Evolutionary conservation across 64 coral and sea anemone species (phyloP).

Genomic region (Montipora sp.): DNA sequence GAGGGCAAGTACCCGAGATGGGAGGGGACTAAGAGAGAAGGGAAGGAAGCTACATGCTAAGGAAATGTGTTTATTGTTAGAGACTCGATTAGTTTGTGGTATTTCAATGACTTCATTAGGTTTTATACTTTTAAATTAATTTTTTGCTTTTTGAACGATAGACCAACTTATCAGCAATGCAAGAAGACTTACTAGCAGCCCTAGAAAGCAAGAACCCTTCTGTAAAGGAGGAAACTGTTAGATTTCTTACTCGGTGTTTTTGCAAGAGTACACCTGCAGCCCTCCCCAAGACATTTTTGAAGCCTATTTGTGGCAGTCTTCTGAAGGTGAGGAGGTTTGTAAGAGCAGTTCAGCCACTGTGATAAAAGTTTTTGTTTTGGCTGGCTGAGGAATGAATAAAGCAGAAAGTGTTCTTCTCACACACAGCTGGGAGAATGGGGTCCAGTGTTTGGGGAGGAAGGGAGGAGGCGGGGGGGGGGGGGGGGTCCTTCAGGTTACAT

Average conservation of each 20-base stretch:
- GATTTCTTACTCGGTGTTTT: constrained; percentile 87
- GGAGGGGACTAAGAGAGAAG: no score
- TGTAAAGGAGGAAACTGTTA: constrained; percentile 92
- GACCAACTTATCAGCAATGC: constrained; percentile 89
- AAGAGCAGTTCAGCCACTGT: not conserved
- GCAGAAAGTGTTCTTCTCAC: no score
- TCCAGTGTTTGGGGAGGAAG: no score
- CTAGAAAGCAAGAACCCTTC: constrained; percentile 92
- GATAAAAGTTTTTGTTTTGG: not conserved
- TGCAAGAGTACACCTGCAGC: constrained; percentile 82
- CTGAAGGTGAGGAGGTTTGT: constrained; percentile 64
- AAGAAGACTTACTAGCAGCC: constrained; percentile 78
- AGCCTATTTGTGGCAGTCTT: constrained; percentile 80
- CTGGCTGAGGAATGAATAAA: no score
- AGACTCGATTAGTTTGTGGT: no score
- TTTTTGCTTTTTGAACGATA: not conserved
- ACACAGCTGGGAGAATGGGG: no score
- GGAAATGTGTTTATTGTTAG: no score
- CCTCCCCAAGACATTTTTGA: constrained; percentile 84
- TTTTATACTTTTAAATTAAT: not conserved
- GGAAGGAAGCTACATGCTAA: no score
- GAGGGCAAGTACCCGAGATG: no score
- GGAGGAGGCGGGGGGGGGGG: no score
- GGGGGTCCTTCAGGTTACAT: no score
- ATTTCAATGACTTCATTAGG: no score